These are phyloP conservation scores for Spea bombifrons DNA, from an alignment of 2,113 vertebrate genomes.

Conservation along the genomic window DNA sequence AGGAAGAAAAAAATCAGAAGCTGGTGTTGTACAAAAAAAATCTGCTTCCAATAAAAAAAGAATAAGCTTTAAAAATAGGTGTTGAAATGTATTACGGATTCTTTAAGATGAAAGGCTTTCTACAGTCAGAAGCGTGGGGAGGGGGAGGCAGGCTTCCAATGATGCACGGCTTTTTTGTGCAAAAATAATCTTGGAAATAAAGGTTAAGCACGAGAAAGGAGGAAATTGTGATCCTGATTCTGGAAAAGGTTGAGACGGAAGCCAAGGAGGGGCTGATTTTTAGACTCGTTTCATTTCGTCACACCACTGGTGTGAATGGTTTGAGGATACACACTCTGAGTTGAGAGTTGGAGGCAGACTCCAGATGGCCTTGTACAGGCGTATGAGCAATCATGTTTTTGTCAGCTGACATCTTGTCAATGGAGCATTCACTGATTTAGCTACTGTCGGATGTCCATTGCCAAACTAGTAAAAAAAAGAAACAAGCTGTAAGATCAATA, in stretches of 20 bases:
- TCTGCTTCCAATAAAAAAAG: slow-evolving; percentile 53
- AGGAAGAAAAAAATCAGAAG: slow-evolving; percentile 69
- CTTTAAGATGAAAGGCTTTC: slow-evolving; percentile 47
- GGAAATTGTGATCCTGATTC: slow-evolving; percentile 37
- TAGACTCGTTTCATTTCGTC: slow-evolving; percentile 25
- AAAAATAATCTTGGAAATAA: slow-evolving; percentile 39
- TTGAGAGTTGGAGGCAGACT: not conserved
- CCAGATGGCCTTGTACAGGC: not conserved
- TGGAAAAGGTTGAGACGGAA: slow-evolving; percentile 4
- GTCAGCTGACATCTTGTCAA: not conserved
- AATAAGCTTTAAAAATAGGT: slow-evolving; percentile 38
- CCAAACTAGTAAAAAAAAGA: not conserved
- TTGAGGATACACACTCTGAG: too few species aligned
- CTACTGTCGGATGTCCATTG: not conserved
- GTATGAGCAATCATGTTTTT: too few species aligned
- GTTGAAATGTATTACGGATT: slow-evolving; percentile 44
- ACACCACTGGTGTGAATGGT: not conserved
- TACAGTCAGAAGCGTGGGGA: slow-evolving; percentile 24
- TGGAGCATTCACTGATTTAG: not conserved
- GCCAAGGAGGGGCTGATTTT: slow-evolving; percentile 19
- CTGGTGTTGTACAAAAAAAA: slow-evolving; percentile 51
- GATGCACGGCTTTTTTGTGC: slow-evolving; percentile 8
- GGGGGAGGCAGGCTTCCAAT: slow-evolving; percentile 30
- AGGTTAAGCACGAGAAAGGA: slow-evolving; percentile 38
- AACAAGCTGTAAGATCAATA: too few species aligned